These are phyloP conservation scores for Protobothrops mucrosquamatus DNA, from an alignment of 2,113 vertebrate genomes.

Conservation along the genomic window DNA sequence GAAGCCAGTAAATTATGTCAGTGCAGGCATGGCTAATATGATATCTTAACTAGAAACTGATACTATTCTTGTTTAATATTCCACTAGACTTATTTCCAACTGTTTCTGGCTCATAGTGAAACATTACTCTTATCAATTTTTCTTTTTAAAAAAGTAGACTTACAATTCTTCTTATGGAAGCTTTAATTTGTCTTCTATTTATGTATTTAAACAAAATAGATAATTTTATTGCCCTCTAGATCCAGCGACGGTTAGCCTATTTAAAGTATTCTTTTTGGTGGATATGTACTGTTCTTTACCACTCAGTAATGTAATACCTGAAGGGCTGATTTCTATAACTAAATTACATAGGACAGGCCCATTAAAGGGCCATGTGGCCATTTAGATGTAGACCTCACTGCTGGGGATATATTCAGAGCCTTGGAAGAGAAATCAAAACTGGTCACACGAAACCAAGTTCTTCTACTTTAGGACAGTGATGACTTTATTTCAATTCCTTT, in stretches of 20 bases:
- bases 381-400: not conserved
- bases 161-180: not conserved
- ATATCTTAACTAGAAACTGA: conserved; percentile 13
- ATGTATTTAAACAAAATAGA: not conserved
- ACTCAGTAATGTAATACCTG: not conserved
- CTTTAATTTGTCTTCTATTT: not conserved
- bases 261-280: not conserved
- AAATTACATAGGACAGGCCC: not conserved
- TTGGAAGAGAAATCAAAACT: not conserved
- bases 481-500: conserved; percentile 15
- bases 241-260: not conserved
- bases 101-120: not conserved
- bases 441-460: conserved; percentile 13
- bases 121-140: not conserved
- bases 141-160: not conserved
- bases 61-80: not conserved
- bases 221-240: not conserved
- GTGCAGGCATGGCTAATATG: conserved; percentile 16
- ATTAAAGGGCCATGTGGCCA: not conserved
- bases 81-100: not conserved
- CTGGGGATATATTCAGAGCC: not conserved
- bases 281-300: not conserved
- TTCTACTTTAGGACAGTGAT: not conserved
- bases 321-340: not conserved
- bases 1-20: not conserved